phyloP scores from a whole-genome alignment of 1,140 invertebrate genomes.

The Potamilus streckersoni region DNA sequence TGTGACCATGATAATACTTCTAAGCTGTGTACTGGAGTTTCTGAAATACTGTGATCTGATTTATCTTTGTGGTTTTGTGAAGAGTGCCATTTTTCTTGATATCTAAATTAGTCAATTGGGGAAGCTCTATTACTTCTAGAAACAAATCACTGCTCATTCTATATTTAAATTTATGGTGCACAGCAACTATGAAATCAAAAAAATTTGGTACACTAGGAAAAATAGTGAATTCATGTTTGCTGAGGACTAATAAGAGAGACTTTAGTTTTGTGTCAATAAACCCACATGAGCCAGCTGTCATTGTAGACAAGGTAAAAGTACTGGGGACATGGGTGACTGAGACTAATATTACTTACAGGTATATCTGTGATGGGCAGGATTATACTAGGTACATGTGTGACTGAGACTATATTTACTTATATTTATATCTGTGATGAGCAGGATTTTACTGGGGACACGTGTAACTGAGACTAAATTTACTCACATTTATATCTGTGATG shows the following conservation, averaged over 20 bases:
- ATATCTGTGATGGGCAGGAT: background rate
- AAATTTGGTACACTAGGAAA: too few relatives aligned
- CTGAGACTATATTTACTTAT: constrained; percentile 55
- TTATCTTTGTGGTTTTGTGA: too few relatives aligned
- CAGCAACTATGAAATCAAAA: too few relatives aligned
- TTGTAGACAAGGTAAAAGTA: background rate
- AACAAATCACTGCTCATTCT: background rate
- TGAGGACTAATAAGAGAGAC: background rate
- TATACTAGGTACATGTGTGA: background rate
- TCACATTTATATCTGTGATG: too few relatives aligned
- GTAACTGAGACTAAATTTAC: constrained; percentile 58
- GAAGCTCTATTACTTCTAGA: too few relatives aligned
- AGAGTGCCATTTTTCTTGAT: too few relatives aligned
- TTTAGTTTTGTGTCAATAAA: background rate
- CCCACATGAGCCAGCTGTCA: background rate
- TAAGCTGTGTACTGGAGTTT: too few relatives aligned
- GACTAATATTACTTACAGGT: too few relatives aligned
- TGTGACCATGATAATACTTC: too few relatives aligned
- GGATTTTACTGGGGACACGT: constrained; percentile 71
- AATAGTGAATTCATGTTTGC: background rate
- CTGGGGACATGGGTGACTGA: background rate
- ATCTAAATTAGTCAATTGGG: too few relatives aligned
- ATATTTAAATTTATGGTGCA: too few relatives aligned
- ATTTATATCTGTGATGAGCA: constrained; percentile 71
- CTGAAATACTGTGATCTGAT: too few relatives aligned